Base-by-base conservation (phyloP, 1,140 invertebrate genomes). In the Aphis gossypii region DNA sequence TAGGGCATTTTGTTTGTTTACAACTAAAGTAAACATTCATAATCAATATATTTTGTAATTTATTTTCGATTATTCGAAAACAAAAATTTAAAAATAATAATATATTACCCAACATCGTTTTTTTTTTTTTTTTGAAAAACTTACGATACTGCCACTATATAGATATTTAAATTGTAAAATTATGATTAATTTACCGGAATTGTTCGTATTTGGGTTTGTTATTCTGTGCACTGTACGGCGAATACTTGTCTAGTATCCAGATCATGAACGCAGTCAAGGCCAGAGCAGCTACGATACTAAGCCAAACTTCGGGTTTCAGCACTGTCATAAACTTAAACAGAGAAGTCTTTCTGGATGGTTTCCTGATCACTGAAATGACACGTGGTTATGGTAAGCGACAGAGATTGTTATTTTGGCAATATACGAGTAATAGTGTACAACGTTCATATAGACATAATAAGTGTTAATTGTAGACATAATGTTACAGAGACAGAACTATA, bases 321-420 rank as follows among this genome's bases (percentile, higher is more conserved):
- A 99, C 98, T 0, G 98, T 98, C 98, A 98, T 98, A 95, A 98
- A 99, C 95, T 98, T 98, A 95, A 99, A 99, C 0, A 98, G 95
- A 0, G 97, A 98, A 5, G 97, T 98, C 95, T 97, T 97, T 0
- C 97, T 96, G 4, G 98, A 96, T 2, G 97, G 97, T 95, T 98
- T 98, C 23, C 98, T 96, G 95, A 98, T 98, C 1, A 97, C 98
- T 98, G 95, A 48, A 41, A 54, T 35, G 35, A 51, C 46, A 35
- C 14, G 18, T 35, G 14, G 35, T 48, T 46, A 48, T 25, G 4
- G 23, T 35, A 18, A 76, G 60, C 4, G 60, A 76, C n/a, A n/a
- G n/a, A 76, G 14, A 76, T 20, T 18, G 60, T n/a, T 68, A 68
- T n/a, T 68, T 68, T 76, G n/a, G 60, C 5, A n/a, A n/a, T 68